These are phyloP conservation scores for Urocolius indicus DNA, from an alignment of 2,113 vertebrate genomes.

Conservation along the genomic window DNA sequence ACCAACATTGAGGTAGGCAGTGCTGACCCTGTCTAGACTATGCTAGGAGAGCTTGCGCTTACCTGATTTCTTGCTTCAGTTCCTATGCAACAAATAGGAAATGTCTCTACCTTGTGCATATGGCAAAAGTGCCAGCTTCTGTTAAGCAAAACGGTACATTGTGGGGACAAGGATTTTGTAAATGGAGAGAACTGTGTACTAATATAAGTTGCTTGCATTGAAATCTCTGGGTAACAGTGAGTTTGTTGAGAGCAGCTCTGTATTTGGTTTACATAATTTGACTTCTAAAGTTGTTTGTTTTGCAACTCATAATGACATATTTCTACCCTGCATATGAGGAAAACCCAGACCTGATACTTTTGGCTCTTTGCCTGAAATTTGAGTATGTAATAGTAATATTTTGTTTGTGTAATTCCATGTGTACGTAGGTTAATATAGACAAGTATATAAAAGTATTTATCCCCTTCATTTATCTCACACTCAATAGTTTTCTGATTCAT, in stretches of 20 bases:
- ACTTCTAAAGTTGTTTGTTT: background rate
- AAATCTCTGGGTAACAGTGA: background rate
- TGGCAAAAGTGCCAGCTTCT: slow-evolving; percentile 56
- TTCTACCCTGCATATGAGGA: background rate
- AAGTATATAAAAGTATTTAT: background rate
- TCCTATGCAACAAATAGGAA: slow-evolving; percentile 68
- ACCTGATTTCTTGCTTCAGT: slow-evolving; percentile 60
- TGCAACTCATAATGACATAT: background rate
- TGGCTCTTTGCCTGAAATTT: background rate
- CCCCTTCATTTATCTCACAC: background rate
- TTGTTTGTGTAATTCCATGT: background rate
- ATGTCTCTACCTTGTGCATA: slow-evolving; percentile 58
- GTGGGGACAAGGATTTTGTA: slow-evolving; percentile 38
- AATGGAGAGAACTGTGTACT: slow-evolving; percentile 20
- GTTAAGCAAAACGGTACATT: slow-evolving; percentile 19
- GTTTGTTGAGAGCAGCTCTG: background rate
- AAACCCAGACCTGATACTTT: background rate
- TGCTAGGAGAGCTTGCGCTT: slow-evolving; percentile 30
- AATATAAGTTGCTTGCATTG: slow-evolving; percentile 10
- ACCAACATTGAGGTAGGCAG: background rate
- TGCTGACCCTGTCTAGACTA: background rate
- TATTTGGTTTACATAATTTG: background rate
- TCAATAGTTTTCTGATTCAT: background rate
- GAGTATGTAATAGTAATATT: background rate
- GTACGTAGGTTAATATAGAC: background rate